A percentile compares a stretch with the other conserved stretches of the same genome.
Conservation (phyloP, 2,113 vertebrate species). For the Naja naja region DNA sequence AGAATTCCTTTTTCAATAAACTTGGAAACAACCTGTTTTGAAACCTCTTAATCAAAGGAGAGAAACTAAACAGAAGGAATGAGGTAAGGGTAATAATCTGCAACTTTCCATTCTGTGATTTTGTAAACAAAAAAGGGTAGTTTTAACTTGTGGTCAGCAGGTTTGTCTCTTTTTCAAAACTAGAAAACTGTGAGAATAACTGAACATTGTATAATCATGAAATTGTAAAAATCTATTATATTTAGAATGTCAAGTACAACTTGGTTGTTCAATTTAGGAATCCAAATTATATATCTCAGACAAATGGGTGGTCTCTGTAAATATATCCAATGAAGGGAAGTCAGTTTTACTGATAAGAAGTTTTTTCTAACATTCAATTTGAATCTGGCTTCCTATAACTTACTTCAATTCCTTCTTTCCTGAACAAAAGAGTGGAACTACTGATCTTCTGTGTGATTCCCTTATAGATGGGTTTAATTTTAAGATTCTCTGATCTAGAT, state of each 20-base stretch:
- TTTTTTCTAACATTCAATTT: background rate
- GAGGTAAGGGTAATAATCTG: slow-evolving; percentile 44
- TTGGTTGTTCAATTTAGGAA: background rate
- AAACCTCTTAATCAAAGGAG: slow-evolving; percentile 59
- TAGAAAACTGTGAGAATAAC: background rate
- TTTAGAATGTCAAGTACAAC: background rate
- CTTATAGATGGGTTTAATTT: background rate
- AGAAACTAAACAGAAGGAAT: slow-evolving; percentile 63
- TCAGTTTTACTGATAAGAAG: background rate
- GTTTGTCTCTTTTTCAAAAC: slow-evolving; percentile 30
- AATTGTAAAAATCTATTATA: background rate
- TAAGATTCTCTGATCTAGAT: background rate
- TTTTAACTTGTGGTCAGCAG: slow-evolving; percentile 49
- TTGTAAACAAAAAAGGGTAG: slow-evolving; percentile 32
- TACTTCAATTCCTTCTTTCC: background rate
- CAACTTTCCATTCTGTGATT: slow-evolving; percentile 58
- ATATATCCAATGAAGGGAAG: background rate
- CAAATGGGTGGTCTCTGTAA: background rate
- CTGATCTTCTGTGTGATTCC: background rate
- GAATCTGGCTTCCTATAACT: background rate
- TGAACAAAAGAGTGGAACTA: background rate
- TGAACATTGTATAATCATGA: background rate
- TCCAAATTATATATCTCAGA: background rate
- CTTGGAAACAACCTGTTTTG: slow-evolving; percentile 46
- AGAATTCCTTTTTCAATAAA: slow-evolving; percentile 59